These are phyloP conservation scores for Drosophila punjabiensis DNA, from an alignment of 1,140 invertebrate species.

Conservation along the genomic window DNA sequence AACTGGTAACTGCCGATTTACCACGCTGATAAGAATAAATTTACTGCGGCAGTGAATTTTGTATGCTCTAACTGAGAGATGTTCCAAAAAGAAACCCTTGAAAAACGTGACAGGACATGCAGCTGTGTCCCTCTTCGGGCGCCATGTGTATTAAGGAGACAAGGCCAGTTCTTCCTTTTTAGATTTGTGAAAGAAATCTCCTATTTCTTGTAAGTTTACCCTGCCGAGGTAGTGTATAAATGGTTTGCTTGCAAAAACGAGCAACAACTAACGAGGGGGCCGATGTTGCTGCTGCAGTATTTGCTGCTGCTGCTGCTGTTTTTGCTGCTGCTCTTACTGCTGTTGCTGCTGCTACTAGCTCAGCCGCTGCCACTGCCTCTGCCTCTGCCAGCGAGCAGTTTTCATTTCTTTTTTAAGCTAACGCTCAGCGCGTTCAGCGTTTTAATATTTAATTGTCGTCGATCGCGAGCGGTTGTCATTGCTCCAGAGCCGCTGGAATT, in stretches of 20 bases:
- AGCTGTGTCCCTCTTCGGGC: background rate
- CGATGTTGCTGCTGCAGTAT: constrained; percentile 25
- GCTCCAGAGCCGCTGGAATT: constrained; percentile 17
- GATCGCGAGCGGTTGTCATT: constrained; percentile 70
- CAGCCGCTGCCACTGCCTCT: constrained; percentile 3
- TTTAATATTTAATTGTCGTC: constrained; percentile 82
- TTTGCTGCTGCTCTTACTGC: background rate
- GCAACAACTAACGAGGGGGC: constrained; percentile 48
- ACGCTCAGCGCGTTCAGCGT: constrained; percentile 65
- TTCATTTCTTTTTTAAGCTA: constrained; percentile 85
- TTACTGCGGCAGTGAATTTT: background rate
- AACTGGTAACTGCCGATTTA: constrained; percentile 54
- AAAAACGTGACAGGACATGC: background rate
- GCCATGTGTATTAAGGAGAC: background rate
- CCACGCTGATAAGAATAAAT: constrained; percentile 65
- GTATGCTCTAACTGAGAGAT: background rate
- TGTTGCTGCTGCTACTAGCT: constrained; percentile 8
- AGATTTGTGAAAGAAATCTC: background rate
- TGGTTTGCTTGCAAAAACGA: constrained; percentile 34
- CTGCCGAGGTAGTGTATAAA: constrained; percentile 15
- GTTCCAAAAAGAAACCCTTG: background rate
- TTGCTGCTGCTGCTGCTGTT: constrained; percentile 13
- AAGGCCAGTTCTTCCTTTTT: background rate
- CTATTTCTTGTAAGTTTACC: too few species aligned
- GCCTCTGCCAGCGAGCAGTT: constrained; percentile 42